Conservation (phyloP, 2,797 vertebrate species). For the Tenualosa thibaudeaui region DNA sequence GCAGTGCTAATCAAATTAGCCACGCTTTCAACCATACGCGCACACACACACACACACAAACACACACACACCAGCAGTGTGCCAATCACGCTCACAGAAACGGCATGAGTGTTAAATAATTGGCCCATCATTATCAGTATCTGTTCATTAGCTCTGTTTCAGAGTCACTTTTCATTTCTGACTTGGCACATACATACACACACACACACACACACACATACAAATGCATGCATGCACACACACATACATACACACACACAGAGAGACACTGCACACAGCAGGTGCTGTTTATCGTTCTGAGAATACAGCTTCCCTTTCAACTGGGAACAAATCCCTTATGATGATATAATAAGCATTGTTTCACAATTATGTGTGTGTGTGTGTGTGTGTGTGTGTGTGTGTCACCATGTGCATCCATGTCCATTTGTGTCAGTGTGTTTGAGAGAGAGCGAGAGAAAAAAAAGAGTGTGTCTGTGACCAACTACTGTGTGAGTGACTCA, state of each 20-base stretch:
- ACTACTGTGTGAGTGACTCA: conserved; percentile 18
- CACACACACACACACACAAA: conserved; percentile 43
- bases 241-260: conserved; percentile 13
- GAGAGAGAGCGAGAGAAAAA: neutral
- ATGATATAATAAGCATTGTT: conserved; percentile 15
- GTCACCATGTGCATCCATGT: conserved; percentile 12
- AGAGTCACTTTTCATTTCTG: conserved; percentile 45
- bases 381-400: conserved; percentile 17
- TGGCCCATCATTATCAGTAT: conserved; percentile 46
- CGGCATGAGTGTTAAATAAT: conserved; percentile 46
- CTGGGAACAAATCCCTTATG: neutral
- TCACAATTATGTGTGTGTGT: neutral
- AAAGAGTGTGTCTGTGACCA: conserved; percentile 65
- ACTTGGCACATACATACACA: neutral
- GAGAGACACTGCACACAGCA: conserved; percentile 20
- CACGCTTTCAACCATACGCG: conserved; percentile 67
- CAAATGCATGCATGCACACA: neutral
- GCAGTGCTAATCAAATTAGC: conserved; percentile 84
- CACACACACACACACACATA: neutral
- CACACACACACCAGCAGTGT: conserved; percentile 5
- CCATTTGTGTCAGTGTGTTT: conserved; percentile 35
- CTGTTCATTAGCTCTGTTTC: conserved; percentile 48
- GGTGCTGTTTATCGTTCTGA: conserved; percentile 14
- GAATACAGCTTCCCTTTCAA: conserved; percentile 18
- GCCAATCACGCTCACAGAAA: neutral